Base-by-base conservation (phyloP, 1,140 invertebrate species). In the Mizuhopecten yessoensis region DNA sequence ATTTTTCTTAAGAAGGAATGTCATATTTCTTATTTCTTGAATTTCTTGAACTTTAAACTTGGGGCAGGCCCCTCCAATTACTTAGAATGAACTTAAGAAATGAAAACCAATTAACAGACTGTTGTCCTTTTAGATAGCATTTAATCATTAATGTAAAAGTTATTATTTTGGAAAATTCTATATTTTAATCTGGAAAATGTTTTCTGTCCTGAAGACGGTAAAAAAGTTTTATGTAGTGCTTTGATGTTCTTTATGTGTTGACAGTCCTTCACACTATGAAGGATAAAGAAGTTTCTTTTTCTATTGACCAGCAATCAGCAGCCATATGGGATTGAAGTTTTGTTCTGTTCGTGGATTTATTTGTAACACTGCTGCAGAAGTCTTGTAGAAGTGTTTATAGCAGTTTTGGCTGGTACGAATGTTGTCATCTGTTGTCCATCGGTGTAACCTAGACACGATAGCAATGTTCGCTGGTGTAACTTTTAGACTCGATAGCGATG, bases 381-480 rank as follows among this genome's bases (percentile, higher is more conserved):
- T 75, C 5, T 11, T 17, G 2, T 57, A 1, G 15, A 49, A 49
- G 45, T 29, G 9, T 29, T 75, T 75, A 29, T 75, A 75, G 57
- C 57, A 75, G 57, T 75, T 29, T 75, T 75, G 57, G 23, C 57
- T 75, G 57, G 57, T 75, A 75, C 29, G 57, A 75, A 75, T 75
- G 57, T 75, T 75, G 57, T 75, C 57, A 75, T 75, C 23, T 0
- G 29, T 2, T 29, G n/a, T 75, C 17, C 23, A 17, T n/a, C 29
- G 57, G n/a, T 75, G 57, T n/a, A 29, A 75, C 57, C 7, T 75
- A 29, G 57, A 75, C n/a, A 5, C 1, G 23, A 29, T 75, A 75
- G 57, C 23, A 75, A 3, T 29, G n/a, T 75, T 29, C 23, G 57
- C 57, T 75, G 45, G 45, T 75, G 23, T 75, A 0, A 75, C 57